Percentiles rank a stretch among this genome's conserved stretches.
phyloP scores from a whole-genome alignment of 2,888 invertebrate species.

The Dasysyrphus albostriatus region DNA sequence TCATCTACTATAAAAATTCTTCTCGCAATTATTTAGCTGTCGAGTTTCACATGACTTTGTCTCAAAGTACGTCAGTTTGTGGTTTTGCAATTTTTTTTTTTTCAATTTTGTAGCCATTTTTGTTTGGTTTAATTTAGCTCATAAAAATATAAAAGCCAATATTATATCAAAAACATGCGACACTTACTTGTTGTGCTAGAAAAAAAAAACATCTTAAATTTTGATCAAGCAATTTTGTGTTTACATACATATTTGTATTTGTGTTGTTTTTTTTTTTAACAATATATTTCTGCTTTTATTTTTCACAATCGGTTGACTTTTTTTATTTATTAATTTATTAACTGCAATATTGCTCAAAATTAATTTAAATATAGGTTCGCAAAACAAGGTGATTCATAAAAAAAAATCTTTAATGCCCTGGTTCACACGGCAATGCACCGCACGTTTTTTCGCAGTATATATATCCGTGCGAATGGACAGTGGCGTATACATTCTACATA shows the following conservation, averaged over 20 bases:
- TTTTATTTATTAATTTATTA: neutral
- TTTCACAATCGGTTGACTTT: neutral
- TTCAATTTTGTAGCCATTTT: neutral
- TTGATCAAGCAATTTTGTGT: neutral
- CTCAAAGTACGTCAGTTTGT: slow-evolving; percentile 4
- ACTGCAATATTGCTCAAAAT: too few species aligned
- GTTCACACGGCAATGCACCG: too few species aligned
- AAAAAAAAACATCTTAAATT: neutral
- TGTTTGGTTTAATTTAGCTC: neutral
- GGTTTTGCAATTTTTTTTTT: neutral
- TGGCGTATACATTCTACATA: too few species aligned
- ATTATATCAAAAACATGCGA: neutral
- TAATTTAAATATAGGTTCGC: too few species aligned
- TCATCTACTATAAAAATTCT: neutral
- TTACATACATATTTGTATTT: neutral
- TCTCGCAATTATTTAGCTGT: slow-evolving; percentile 3
- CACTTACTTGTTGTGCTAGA: neutral
- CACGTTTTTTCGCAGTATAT: too few species aligned
- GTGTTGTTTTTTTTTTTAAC: neutral
- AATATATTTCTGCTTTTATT: neutral
- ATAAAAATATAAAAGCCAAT: neutral
- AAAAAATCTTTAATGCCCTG: too few species aligned
- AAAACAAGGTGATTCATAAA: too few species aligned
- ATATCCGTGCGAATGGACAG: too few species aligned
- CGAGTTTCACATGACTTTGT: slow-evolving; percentile 19